These are phyloP conservation scores for Lycocorax pyrrhopterus DNA, from an alignment of 2,113 vertebrate genomes.

Conservation along the genomic window DNA sequence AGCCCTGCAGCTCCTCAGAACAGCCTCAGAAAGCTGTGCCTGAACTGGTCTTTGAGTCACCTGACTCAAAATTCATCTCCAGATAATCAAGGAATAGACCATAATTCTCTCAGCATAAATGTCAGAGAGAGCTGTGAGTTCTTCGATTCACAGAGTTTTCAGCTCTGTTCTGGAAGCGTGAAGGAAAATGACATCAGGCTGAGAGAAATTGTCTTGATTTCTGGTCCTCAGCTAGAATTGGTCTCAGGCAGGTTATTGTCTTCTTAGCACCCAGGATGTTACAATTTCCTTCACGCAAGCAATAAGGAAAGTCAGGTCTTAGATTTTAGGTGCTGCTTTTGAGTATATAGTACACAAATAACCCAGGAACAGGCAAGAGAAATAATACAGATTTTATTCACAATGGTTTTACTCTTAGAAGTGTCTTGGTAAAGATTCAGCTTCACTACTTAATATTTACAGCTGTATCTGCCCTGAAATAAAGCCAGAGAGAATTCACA, in stretches of 20 bases:
- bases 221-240: neutral
- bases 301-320: neutral
- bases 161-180: neutral
- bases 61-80: neutral
- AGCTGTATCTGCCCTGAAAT: neutral
- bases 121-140: neutral
- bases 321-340: neutral
- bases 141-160: neutral
- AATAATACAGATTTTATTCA: neutral
- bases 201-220: neutral
- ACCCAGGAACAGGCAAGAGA: neutral
- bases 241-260: neutral
- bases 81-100: neutral
- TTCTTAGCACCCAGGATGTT: neutral
- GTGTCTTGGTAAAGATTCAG: neutral
- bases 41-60: neutral
- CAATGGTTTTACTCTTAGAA: neutral
- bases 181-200: accelerated
- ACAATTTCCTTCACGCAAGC: neutral
- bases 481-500: neutral
- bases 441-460: neutral
- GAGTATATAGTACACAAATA: neutral
- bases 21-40: neutral
- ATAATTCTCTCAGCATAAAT: neutral
- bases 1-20: neutral